A percentile compares a stretch with the other conserved stretches of the same genome.
These are phyloP conservation scores for Emmelina monodactyla DNA, from an alignment of 2,888 invertebrate genomes.

Conservation along the genomic window DNA sequence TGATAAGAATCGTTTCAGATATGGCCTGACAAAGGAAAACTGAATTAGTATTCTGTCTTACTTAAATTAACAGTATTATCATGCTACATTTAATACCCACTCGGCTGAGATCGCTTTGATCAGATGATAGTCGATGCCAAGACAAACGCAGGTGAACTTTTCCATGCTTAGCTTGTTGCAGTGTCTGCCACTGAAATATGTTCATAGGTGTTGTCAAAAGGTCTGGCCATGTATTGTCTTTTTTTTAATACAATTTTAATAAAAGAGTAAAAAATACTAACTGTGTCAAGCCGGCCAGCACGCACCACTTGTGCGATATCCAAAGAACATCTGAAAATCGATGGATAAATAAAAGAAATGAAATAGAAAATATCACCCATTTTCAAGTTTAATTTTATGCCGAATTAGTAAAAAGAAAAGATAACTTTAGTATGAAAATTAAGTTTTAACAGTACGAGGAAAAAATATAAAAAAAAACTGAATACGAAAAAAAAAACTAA, in stretches of 20 bases:
- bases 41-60: too few species aligned
- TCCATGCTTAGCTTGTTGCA: slow-evolving; percentile 96
- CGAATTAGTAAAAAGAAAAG: too few species aligned
- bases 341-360: too few species aligned
- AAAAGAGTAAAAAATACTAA: slow-evolving; percentile 20
- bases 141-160: slow-evolving; percentile 88
- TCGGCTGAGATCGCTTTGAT: slow-evolving; percentile 74
- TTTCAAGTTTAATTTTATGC: too few species aligned
- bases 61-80: too few species aligned
- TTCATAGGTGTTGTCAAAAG: slow-evolving; percentile 4
- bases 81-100: too few species aligned
- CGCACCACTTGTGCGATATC: slow-evolving; percentile 57
- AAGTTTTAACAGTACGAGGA: too few species aligned
- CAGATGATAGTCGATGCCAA: slow-evolving; percentile 85
- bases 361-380: too few species aligned
- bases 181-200: slow-evolving; percentile 84
- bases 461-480: too few species aligned
- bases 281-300: slow-evolving; percentile 49
- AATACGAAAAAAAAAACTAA: too few species aligned
- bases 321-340: slow-evolving; percentile 41
- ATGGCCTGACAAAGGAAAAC: slow-evolving; percentile 63
- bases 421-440: too few species aligned
- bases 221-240: background rate
- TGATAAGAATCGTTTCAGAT: slow-evolving; percentile 75
- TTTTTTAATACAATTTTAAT: background rate